phyloP scores from a whole-genome alignment of 2,797 vertebrate genomes.

The Limnodromus scolopaceus region DNA sequence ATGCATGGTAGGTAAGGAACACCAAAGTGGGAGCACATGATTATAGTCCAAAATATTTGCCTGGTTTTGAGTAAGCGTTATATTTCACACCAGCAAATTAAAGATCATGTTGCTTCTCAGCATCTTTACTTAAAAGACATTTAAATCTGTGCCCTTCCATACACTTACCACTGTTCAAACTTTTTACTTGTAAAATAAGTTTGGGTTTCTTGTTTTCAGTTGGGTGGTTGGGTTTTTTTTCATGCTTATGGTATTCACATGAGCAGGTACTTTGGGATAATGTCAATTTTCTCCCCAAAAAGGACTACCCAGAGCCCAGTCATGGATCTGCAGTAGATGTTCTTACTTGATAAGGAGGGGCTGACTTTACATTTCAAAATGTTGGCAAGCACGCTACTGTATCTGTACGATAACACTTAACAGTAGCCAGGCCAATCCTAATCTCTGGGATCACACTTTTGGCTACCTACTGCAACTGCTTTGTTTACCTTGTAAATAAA shows the following conservation, averaged over 20 bases:
- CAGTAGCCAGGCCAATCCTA: background rate
- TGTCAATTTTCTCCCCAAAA: background rate
- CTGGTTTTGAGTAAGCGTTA: fast-evolving
- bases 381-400: background rate
- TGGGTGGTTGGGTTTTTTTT: fast-evolving
- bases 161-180: background rate
- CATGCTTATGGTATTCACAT: fast-evolving
- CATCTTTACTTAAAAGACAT: background rate
- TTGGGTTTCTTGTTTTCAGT: background rate
- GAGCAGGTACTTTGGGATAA: background rate
- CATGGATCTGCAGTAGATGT: background rate
- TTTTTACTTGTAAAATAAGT: background rate
- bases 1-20: background rate
- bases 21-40: background rate
- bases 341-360: background rate
- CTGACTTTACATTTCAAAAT: background rate
- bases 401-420: background rate
- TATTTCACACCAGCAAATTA: background rate
- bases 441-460: background rate
- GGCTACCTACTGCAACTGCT: background rate
- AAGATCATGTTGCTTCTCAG: background rate
- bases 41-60: background rate
- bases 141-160: background rate
- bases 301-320: background rate
- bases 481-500: constrained; percentile 17